Percentiles rank a stretch among this genome's conserved stretches.
Conservation (phyloP, 2,888 invertebrate genomes). For the Elmis aenea region DNA sequence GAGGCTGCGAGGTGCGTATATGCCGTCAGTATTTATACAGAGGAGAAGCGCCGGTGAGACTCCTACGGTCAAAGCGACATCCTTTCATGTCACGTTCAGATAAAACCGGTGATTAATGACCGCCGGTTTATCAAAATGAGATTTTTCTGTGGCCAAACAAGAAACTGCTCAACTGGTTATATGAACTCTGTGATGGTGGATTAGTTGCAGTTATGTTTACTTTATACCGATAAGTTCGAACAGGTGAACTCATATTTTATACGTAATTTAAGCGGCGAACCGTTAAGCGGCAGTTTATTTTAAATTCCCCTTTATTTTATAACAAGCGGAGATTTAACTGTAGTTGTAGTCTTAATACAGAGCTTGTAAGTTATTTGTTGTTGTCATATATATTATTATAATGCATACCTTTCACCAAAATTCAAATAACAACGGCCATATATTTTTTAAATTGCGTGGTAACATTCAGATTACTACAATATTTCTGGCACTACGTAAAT, state of each 20-base stretch:
- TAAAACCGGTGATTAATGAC: constrained; percentile 45
- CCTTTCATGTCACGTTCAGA: constrained; percentile 45
- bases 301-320: no score
- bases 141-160: constrained; percentile 39
- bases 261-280: no score
- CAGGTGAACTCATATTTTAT: constrained; percentile 32
- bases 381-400: no score
- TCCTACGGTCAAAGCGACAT: constrained; percentile 37
- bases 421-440: no score
- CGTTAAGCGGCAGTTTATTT: no score
- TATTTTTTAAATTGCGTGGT: no score
- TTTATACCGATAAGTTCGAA: constrained; percentile 25
- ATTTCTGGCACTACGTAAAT: no score
- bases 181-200: constrained; percentile 32
- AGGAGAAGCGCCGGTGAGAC: constrained; percentile 29
- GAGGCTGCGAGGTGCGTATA: constrained; percentile 29
- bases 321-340: no score
- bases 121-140: constrained; percentile 43
- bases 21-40: constrained; percentile 21
- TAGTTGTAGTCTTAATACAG: no score
- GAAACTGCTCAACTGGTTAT: constrained; percentile 32
- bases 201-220: constrained; percentile 29
- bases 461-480: no score
- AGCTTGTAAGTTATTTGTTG: no score
- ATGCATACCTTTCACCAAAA: no score